Conservation (phyloP, 1,140 invertebrate species). For the Streblospio benedicti region DNA sequence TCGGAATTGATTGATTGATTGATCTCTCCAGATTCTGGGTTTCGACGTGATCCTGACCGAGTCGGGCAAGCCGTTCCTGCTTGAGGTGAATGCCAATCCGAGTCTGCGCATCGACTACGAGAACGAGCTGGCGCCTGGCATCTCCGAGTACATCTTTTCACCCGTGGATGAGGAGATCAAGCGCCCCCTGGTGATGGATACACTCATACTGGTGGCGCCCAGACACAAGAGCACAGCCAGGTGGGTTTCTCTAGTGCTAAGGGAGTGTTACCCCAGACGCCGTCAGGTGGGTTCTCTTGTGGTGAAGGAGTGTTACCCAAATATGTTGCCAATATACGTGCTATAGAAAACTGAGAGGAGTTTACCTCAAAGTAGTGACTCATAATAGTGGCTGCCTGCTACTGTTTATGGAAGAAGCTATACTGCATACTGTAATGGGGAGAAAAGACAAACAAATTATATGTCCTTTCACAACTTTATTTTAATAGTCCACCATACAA, state of each 20-base stretch:
- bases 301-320: not conserved
- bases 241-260: not conserved
- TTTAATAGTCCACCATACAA: too few relatives aligned
- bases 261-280: not conserved
- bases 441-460: too few relatives aligned
- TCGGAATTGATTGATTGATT: too few relatives aligned
- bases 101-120: constrained; percentile 49
- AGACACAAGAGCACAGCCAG: constrained; percentile 22
- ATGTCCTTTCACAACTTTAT: too few relatives aligned
- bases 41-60: constrained; percentile 48
- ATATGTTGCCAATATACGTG: not conserved
- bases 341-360: not conserved
- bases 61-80: constrained; percentile 45
- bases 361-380: not conserved
- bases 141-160: constrained; percentile 31
- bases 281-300: not conserved
- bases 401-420: too few relatives aligned
- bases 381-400: too few relatives aligned
- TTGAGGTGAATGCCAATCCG: constrained; percentile 51
- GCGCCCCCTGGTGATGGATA: constrained; percentile 35
- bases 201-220: constrained; percentile 34
- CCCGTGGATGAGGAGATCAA: constrained; percentile 44
- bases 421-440: too few relatives aligned
- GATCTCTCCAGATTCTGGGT: constrained; percentile 49
- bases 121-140: constrained; percentile 33